A percentile compares a stretch with the other conserved stretches of the same genome.
phyloP scores from a whole-genome alignment of 2,888 invertebrate genomes.

The Andricus quercusramuli region DNA sequence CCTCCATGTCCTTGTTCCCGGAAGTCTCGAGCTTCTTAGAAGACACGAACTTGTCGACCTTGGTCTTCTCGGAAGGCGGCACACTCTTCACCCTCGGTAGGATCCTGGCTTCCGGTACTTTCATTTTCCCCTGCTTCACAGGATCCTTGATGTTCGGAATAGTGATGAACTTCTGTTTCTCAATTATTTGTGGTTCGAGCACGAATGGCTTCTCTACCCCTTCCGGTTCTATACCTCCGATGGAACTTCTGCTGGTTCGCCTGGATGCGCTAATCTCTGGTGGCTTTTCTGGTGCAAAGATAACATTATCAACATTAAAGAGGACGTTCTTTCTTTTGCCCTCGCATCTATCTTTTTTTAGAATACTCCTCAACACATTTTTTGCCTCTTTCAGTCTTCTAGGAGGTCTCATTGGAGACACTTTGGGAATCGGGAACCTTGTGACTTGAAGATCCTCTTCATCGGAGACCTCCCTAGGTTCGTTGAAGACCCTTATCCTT shows the following conservation, averaged over 20 bases:
- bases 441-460: constrained; percentile 62
- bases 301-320: constrained; percentile 75
- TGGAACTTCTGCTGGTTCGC: constrained; percentile 55
- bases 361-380: constrained; percentile 70
- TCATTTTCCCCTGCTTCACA: constrained; percentile 57
- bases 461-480: constrained; percentile 71
- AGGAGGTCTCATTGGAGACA: constrained; percentile 84
- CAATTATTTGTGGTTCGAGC: constrained; percentile 15
- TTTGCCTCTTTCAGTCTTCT: constrained; percentile 80
- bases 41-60: constrained; percentile 63
- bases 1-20: constrained; percentile 51
- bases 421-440: constrained; percentile 75
- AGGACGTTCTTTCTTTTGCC: constrained; percentile 71
- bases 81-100: constrained; percentile 57
- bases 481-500: constrained; percentile 84
- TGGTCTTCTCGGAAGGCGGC: constrained; percentile 58
- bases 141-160: constrained; percentile 74
- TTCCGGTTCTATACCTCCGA: constrained; percentile 56
- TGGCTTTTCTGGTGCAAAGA: constrained; percentile 75
- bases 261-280: constrained; percentile 54
- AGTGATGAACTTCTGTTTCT: constrained; percentile 70
- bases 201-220: constrained; percentile 44
- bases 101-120: constrained; percentile 64
- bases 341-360: constrained; percentile 68
- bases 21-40: constrained; percentile 56